Base-by-base conservation (phyloP, 37 sponge, comb jelly and placozoan species). In the Lycopodina hypogea region DNA sequence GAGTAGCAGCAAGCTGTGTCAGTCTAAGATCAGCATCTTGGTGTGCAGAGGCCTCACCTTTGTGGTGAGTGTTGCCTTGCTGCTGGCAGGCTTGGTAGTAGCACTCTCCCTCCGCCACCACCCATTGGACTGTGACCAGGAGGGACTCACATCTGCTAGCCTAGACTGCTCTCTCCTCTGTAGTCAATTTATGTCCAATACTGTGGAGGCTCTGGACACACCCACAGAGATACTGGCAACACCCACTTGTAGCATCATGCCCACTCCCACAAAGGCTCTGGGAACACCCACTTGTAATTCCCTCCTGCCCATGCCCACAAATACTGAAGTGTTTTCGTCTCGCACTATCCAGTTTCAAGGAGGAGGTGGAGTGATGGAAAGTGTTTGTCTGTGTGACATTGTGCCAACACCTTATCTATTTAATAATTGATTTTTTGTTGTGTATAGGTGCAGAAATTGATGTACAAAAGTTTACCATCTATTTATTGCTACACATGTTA, bases 21-120 rank as follows among this genome's bases (percentile, higher is more conserved):
- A 32, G 66, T 32, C 66, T 34, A 65, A 32, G 30, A 4, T 2
- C 12, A 65, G 66, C 35, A 65, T 34, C 34, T 30, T 65, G 33
- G 30, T 70, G 24, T 41, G 71, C 48, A 70, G 48, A 70, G 37
- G 42, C 41, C 38, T 41, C 48, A 70, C 35, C 71, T 23, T 70
- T 1, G 26, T 70, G 11, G 71, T 70, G 71, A 23, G 71, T 70
- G 71, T 70, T 45, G 23, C 24, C 71, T 45, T 70, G n/a, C 48
- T 70, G 24, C 2, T 70, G 2, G 24, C 4, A 26, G 48, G 71
- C 41, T 45, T 35, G 9, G 12, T 70, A 7, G 21, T 70, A 48
- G 42, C 71, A 24, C 48, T 17, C 12, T 23, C 24, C 23, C 4
- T 70, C 45, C 42, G 71, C 29, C 71, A 70, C 28, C 48, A 39